Conservation (phyloP, 2,113 vertebrate genomes). For the Dendrocopos noguchii region DNA sequence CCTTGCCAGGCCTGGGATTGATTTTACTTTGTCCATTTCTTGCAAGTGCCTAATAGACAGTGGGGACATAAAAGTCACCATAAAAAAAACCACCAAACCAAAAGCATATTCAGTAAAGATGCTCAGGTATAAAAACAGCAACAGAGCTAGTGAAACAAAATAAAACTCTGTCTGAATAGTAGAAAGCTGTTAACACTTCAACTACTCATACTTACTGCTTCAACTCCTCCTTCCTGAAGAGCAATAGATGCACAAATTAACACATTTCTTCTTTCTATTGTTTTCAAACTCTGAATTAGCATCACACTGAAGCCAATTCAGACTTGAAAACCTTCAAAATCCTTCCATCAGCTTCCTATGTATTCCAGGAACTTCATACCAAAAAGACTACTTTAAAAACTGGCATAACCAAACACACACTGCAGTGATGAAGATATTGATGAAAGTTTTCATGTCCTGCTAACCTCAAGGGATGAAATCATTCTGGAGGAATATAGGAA, state of each 20-base stretch:
- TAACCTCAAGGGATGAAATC: not conserved
- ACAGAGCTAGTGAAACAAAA: not conserved
- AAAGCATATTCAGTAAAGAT: not conserved
- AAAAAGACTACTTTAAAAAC: not conserved
- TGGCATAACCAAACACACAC: not conserved
- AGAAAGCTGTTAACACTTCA: not conserved
- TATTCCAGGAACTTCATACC: not conserved
- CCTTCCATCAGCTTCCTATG: not conserved
- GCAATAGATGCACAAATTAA: not conserved
- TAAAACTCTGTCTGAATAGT: not conserved
- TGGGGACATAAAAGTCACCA: slow-evolving; percentile 31
- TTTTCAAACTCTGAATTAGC: not conserved
- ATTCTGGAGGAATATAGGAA: not conserved
- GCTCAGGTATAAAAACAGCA: not conserved
- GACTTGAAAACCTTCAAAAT: not conserved
- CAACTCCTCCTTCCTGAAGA: not conserved
- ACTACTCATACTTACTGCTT: not conserved
- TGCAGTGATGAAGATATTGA: not conserved
- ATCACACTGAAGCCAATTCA: not conserved
- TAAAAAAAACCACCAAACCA: not conserved
- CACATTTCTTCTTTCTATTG: not conserved
- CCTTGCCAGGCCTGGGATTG: slow-evolving; percentile 93
- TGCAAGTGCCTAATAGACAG: slow-evolving; percentile 67
- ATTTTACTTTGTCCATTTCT: slow-evolving; percentile 76
- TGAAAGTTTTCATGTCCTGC: not conserved